Conservation (phyloP, 2,113 vertebrate species). For the Megaptera novaeangliae region DNA sequence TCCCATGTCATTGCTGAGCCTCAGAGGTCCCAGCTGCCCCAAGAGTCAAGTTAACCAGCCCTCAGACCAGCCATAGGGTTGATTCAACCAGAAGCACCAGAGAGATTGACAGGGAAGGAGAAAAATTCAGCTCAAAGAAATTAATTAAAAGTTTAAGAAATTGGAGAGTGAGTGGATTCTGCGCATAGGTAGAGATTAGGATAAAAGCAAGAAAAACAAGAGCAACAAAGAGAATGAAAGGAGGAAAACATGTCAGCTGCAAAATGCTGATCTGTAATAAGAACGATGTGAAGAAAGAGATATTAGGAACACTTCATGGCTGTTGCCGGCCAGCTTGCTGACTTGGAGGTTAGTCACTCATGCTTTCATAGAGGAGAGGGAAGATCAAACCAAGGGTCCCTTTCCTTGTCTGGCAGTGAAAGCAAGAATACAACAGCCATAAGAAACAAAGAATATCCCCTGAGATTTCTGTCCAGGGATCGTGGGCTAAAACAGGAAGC, state of each 20-base stretch:
- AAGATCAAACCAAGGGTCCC: conserved; percentile 32
- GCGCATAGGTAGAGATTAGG: background rate
- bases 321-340: background rate
- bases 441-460: conserved; percentile 28
- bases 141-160: background rate
- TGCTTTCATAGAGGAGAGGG: background rate
- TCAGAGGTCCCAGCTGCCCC: background rate
- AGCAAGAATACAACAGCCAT: background rate
- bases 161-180: background rate
- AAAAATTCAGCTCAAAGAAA: background rate
- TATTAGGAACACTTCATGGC: background rate
- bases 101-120: background rate
- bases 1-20: background rate
- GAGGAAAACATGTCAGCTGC: background rate
- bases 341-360: conserved; percentile 10
- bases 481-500: conserved; percentile 4
- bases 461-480: conserved; percentile 10
- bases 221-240: background rate
- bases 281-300: background rate
- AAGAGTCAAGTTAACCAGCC: background rate
- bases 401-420: background rate
- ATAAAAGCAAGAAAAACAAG: background rate
- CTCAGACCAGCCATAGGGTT: background rate
- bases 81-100: background rate
- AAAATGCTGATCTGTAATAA: background rate